These are phyloP conservation scores for Parauchenoglanis punctatus DNA, from an alignment of 2,797 vertebrate genomes.

Conservation along the genomic window DNA sequence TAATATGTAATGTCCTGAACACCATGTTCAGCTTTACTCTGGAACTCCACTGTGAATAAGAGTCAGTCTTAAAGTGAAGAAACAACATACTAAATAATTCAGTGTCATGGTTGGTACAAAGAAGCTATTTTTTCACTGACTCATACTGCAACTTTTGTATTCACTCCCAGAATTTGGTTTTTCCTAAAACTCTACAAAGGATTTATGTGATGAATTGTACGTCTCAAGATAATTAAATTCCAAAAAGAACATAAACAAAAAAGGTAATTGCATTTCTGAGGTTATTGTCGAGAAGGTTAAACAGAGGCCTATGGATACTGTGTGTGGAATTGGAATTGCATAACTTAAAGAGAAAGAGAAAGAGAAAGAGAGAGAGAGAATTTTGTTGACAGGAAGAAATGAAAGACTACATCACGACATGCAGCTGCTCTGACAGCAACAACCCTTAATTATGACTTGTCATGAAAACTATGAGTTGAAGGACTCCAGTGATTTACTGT, in stretches of 20 bases:
- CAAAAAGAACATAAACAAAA: neutral
- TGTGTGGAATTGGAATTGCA: neutral
- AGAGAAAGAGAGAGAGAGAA: conserved; percentile 11
- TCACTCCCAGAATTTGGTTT: neutral
- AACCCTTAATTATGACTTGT: conserved; percentile 48
- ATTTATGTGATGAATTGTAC: neutral
- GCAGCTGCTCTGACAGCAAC: conserved; percentile 19
- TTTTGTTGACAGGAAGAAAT: conserved; percentile 26
- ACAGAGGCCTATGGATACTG: neutral
- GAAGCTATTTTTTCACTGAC: conserved; percentile 19
- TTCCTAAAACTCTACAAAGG: neutral
- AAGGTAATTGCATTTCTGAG: conserved; percentile 17
- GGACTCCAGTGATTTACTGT: conserved; percentile 28
- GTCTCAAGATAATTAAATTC: conserved; percentile 12
- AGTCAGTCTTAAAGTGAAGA: conserved; percentile 29
- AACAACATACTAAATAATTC: conserved; percentile 39
- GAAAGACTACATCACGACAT: conserved; percentile 33
- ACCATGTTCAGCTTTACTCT: neutral
- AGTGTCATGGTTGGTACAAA: conserved; percentile 31
- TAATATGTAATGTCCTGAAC: neutral
- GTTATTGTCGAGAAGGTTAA: conserved; percentile 24
- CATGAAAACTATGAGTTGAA: conserved; percentile 39
- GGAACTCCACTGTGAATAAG: conserved; percentile 6
- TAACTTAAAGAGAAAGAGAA: neutral
- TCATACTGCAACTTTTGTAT: neutral